Percentiles rank a stretch among this genome's conserved stretches.
Conservation (phyloP, 2,113 vertebrate species). For the Camelus bactrianus region DNA sequence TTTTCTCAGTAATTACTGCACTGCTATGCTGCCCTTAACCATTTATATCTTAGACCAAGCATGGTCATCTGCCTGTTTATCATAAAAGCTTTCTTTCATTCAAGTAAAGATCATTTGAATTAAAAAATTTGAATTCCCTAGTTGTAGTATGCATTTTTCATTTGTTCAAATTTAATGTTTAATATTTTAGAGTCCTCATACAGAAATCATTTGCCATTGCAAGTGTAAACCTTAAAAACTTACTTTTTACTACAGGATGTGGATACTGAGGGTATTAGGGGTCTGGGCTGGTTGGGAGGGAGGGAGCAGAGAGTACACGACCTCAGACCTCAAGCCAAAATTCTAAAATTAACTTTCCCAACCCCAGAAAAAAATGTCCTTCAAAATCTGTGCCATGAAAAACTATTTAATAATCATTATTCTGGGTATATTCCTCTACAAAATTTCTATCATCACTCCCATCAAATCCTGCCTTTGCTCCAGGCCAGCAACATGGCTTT, state of each 20-base stretch:
- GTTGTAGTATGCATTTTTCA: background rate
- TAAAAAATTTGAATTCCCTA: background rate
- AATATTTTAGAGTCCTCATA: background rate
- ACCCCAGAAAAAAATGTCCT: background rate
- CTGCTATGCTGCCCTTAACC: no score
- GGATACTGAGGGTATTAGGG: background rate
- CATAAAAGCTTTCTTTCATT: background rate
- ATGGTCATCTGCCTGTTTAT: background rate
- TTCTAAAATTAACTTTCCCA: slow-evolving; percentile 2
- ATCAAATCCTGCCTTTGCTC: background rate
- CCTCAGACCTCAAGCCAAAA: background rate
- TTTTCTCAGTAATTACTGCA: no score
- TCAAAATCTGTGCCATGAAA: slow-evolving; percentile 16
- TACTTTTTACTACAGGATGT: background rate
- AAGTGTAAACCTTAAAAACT: slow-evolving; percentile 23
- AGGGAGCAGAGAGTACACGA: background rate
- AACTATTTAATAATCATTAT: slow-evolving; percentile 17
- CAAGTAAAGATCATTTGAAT: background rate
- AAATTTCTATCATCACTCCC: background rate
- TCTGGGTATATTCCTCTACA: background rate
- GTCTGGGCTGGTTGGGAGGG: background rate
- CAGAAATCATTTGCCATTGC: background rate
- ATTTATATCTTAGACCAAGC: no score
- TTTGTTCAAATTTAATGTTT: slow-evolving; percentile 1
- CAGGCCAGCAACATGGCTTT: background rate